These are phyloP conservation scores for Trypoxylus dichotomus DNA, from an alignment of 1,140 invertebrate genomes.

Conservation along the genomic window DNA sequence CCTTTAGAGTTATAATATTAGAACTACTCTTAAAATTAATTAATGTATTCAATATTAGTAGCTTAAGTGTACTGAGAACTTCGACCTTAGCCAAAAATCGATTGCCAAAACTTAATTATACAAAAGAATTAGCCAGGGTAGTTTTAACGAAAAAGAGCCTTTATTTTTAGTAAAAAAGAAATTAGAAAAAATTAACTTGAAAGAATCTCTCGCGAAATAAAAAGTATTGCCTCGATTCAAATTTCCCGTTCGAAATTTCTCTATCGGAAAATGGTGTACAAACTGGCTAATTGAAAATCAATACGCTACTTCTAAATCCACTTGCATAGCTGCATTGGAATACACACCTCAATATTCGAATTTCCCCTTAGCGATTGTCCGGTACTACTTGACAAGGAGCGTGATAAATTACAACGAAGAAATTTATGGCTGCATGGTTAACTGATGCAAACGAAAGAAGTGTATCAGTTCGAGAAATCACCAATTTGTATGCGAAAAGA, in stretches of 20 bases:
- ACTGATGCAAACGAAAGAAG: background rate
- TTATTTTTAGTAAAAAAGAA: background rate
- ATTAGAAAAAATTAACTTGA: background rate
- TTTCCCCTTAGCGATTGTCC: background rate
- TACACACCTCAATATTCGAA: background rate
- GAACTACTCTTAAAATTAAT: background rate
- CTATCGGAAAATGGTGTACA: conserved; percentile 2
- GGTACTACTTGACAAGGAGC: background rate
- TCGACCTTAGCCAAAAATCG: background rate
- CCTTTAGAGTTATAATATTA: background rate
- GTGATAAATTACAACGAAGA: background rate
- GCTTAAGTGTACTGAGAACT: background rate
- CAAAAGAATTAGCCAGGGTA: background rate
- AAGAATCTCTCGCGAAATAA: background rate
- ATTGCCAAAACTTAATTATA: conserved; percentile 10
- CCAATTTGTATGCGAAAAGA: background rate
- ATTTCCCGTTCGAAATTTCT: background rate
- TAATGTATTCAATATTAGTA: conserved; percentile 1
- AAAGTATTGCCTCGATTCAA: background rate
- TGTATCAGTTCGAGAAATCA: background rate
- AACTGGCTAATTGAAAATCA: conserved; percentile 5
- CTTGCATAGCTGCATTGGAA: background rate
- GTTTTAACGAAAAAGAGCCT: background rate
- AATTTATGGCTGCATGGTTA: background rate
- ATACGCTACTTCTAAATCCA: background rate